Base-by-base conservation (phyloP, 2,888 invertebrate genomes). In the Phyllotreta striolata region DNA sequence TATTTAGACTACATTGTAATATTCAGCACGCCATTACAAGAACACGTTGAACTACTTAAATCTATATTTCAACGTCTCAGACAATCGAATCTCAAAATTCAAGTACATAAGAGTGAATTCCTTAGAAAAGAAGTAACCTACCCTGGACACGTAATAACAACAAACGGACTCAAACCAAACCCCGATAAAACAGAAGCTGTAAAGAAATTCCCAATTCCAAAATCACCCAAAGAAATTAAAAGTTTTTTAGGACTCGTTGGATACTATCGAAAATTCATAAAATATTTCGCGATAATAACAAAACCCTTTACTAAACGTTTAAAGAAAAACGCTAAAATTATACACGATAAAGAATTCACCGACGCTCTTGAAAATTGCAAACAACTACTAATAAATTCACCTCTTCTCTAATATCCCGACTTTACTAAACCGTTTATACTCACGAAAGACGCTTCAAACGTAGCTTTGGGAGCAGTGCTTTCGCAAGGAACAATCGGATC, bases 1-100 rank as follows among this genome's bases (percentile, higher is more conserved):
- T 78, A 74, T 65, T 66, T 76, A 24, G 78, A 78, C 39, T 77
- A 78, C 57, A 73, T 75, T 3, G 69, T 80, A 6, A 65, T 78
- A n/a, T 77, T 70, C 46, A 68, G 64, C 0, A 72, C 67, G 6
- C 70, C 70, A 0, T 51, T 77, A 5, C 70, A 76, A 46, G 74
- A 77, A 66, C 77, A 76, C 47, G 57, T 67, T 1, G 54, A 65
- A 47, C 69, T 59, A 14, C 56, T 74, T 14, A 39, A 54, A 38
- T 5, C 9, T 37, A 70, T 77, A 0, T 73, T 77, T 12, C 9
- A 72, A 46, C 63, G 62, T 61, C 58, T 75, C 3, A 54, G 67
- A 35, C 43, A 69, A 54, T 55, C 55, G 0, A 66, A 55, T 64
- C 57, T 67, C 52, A 68, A 57, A 67, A 63, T 67, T 60, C 71